A percentile compares a stretch with the other conserved stretches of the same genome.
These are phyloP conservation scores for Eublepharis macularius DNA, from an alignment of 2,113 vertebrate genomes.

Conservation along the genomic window DNA sequence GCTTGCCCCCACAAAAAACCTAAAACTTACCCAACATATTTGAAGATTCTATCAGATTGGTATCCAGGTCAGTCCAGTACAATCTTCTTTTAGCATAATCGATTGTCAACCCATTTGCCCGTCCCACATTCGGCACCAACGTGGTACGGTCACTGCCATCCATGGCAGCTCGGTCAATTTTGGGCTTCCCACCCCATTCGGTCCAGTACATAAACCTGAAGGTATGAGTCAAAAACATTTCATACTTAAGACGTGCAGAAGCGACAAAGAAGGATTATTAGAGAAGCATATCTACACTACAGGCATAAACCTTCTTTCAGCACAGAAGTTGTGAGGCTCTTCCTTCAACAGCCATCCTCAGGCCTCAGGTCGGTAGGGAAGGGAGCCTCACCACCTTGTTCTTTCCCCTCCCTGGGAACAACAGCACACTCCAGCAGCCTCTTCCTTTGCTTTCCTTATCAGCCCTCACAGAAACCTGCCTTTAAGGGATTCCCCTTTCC, in stretches of 20 bases:
- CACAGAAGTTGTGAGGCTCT: too few relatives aligned
- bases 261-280: neutral
- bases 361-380: too few relatives aligned
- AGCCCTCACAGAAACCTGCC: too few relatives aligned
- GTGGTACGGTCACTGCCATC: constrained; percentile 90
- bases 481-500: too few relatives aligned
- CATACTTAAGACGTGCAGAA: constrained; percentile 1
- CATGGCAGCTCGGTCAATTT: constrained; percentile 95
- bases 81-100: constrained; percentile 93
- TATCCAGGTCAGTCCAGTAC: constrained; percentile 97
- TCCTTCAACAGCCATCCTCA: too few relatives aligned
- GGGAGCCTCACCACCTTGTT: too few relatives aligned
- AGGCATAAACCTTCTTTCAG: constrained; percentile 37
- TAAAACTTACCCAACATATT: constrained; percentile 89
- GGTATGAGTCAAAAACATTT: constrained; percentile 17
- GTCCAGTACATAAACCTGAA: constrained; percentile 98
- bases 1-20: neutral
- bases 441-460: too few relatives aligned
- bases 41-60: constrained; percentile 94
- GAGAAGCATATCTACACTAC: constrained; percentile 32
- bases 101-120: constrained; percentile 94
- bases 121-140: constrained; percentile 90
- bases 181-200: constrained; percentile 95
- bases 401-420: too few relatives aligned
- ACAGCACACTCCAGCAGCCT: too few relatives aligned